Percentiles rank a stretch among this genome's conserved stretches.
phyloP scores from a whole-genome alignment of 2,888 invertebrate genomes.

The Atethmia centrago region DNA sequence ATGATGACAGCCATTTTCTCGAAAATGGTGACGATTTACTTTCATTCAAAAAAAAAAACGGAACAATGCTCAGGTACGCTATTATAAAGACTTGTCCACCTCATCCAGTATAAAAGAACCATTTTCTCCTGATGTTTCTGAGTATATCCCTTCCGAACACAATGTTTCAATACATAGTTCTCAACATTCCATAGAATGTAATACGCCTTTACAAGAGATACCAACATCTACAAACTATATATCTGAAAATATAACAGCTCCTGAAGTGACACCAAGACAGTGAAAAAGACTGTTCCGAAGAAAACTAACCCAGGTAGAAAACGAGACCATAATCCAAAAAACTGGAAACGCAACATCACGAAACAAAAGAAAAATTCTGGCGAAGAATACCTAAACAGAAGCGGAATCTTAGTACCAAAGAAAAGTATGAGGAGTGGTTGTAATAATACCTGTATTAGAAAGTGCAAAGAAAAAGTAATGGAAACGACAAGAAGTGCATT shows the following conservation, averaged over 20 bases:
- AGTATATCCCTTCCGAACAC: slow-evolving; percentile 19
- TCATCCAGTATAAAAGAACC: slow-evolving; percentile 16
- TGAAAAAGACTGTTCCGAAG: slow-evolving; percentile 5
- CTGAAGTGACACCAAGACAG: slow-evolving; percentile 11
- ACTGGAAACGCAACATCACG: slow-evolving; percentile 17
- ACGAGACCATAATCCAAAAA: slow-evolving; percentile 12
- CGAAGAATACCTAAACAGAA: slow-evolving; percentile 17
- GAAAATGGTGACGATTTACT: background rate
- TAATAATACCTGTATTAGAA: slow-evolving; percentile 15
- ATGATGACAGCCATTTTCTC: slow-evolving; percentile 11
- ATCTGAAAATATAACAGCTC: slow-evolving; percentile 17
- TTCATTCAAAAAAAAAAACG: background rate
- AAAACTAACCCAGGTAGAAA: slow-evolving; percentile 2
- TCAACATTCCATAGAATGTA: slow-evolving; percentile 15
- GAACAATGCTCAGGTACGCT: slow-evolving; percentile 5
- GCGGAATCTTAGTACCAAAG: slow-evolving; percentile 17
- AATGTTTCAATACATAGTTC: slow-evolving; percentile 17
- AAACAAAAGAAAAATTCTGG: slow-evolving; percentile 15
- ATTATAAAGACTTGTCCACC: slow-evolving; percentile 16
- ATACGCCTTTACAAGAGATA: slow-evolving; percentile 16
- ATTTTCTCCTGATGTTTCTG: slow-evolving; percentile 14
- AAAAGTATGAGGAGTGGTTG: slow-evolving; percentile 17
- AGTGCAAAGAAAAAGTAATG: slow-evolving; percentile 15
- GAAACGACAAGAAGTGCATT: slow-evolving; percentile 20
- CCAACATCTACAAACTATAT: slow-evolving; percentile 17